Conservation (phyloP, 2,797 vertebrate species). For the Geotrypetes seraphini region DNA sequence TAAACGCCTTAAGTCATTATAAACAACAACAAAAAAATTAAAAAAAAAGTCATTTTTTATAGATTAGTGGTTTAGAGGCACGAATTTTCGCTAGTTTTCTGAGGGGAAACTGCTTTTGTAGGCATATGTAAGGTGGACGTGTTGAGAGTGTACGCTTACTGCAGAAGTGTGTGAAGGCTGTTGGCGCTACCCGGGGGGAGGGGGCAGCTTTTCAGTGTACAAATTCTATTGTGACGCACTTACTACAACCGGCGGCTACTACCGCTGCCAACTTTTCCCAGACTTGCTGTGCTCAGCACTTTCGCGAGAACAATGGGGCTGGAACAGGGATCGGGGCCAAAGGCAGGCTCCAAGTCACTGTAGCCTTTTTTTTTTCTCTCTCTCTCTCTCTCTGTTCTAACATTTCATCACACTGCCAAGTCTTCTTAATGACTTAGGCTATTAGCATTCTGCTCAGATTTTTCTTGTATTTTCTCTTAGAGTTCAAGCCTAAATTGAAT, state of each 20-base stretch:
- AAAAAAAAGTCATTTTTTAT: no score
- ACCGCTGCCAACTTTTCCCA: constrained; percentile 41
- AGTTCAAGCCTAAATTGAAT: no score
- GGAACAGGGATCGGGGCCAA: constrained; percentile 34
- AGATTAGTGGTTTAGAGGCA: no score
- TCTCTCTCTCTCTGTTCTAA: no score
- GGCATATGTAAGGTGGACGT: no score
- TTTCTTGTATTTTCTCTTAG: background rate
- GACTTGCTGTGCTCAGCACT: constrained; percentile 64
- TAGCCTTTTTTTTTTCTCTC: constrained; percentile 14
- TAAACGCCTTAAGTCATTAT: no score
- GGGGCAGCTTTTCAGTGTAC: constrained; percentile 10
- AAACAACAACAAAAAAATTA: no score
- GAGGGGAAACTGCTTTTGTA: no score
- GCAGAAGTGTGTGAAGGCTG: no score
- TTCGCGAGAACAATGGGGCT: constrained; percentile 60
- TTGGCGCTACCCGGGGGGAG: no score
- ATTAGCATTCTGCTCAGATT: constrained; percentile 3
- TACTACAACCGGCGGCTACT: constrained; percentile 40
- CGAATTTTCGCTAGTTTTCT: no score
- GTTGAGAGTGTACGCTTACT: no score
- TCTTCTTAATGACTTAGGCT: background rate
- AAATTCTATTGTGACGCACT: constrained; percentile 71
- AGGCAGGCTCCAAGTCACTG: constrained; percentile 18
- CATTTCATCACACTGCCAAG: constrained; percentile 19